phyloP scores from a whole-genome alignment of 2,797 vertebrate genomes.

The Avahi laniger region DNA sequence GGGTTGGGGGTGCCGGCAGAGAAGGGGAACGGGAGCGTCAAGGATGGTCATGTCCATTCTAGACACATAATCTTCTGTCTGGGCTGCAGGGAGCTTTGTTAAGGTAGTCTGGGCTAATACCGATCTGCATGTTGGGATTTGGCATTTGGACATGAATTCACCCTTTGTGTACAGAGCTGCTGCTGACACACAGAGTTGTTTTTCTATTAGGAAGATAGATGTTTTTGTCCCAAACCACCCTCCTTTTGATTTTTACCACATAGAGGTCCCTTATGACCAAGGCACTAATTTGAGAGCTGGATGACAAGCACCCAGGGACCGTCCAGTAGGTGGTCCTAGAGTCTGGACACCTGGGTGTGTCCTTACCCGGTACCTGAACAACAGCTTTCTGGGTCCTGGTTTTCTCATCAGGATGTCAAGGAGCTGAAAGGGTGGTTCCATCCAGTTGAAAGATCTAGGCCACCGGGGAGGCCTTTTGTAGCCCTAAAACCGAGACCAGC shows the following conservation, averaged over 20 bases:
- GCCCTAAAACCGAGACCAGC: not conserved
- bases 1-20: not conserved
- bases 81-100: not conserved
- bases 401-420: not conserved
- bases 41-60: not conserved
- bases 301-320: not conserved
- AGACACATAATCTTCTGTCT: not conserved
- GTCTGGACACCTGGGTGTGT: not conserved
- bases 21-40: not conserved
- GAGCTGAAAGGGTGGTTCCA: not conserved
- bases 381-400: not conserved
- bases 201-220: not conserved
- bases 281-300: not conserved
- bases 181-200: not conserved
- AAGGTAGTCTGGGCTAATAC: not conserved
- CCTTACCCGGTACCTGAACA: not conserved
- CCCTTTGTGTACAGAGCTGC: not conserved
- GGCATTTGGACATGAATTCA: not conserved
- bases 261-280: not conserved
- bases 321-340: not conserved
- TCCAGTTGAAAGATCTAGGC: not conserved
- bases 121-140: not conserved
- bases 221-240: not conserved
- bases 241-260: not conserved
- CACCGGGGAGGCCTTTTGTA: not conserved